Evolutionary conservation across 2,888 invertebrate species (phyloP).

Genomic region (Polietes domitor): DNA sequence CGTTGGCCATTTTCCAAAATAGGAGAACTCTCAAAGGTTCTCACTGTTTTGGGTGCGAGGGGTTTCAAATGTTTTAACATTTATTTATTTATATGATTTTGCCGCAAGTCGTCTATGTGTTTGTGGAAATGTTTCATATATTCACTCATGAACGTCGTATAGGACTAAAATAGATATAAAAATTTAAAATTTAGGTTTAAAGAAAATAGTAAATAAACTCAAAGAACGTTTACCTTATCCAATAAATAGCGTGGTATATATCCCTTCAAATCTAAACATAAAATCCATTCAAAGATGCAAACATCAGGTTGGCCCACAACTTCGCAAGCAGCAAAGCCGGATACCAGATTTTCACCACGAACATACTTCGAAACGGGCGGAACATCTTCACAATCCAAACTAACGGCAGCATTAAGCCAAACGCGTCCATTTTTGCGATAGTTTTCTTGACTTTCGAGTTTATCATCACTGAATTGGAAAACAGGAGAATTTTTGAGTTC

Average conservation of each 20-base stretch:
- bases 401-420: constrained; percentile 85
- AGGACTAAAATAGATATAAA: constrained; percentile 71
- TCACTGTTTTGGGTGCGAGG: too few species aligned
- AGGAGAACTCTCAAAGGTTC: too few species aligned
- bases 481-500: constrained; percentile 47
- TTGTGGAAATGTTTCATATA: constrained; percentile 78
- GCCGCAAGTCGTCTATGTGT: constrained; percentile 76
- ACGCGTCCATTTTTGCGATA: constrained; percentile 76
- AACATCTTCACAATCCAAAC: constrained; percentile 85
- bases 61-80: neutral
- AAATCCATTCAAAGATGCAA: constrained; percentile 90
- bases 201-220: constrained; percentile 48
- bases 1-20: too few species aligned
- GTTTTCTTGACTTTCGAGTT: neutral
- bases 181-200: neutral
- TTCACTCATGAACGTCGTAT: constrained; percentile 78
- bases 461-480: neutral
- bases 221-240: constrained; percentile 80
- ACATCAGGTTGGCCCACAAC: constrained; percentile 83
- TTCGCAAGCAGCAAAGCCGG: constrained; percentile 88
- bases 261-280: constrained; percentile 92
- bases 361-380: constrained; percentile 87
- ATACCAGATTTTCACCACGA: constrained; percentile 92
- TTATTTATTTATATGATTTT: constrained; percentile 69
- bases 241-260: constrained; percentile 91